Percentiles rank a stretch among this genome's conserved stretches.
Conservation (phyloP, 1,140 invertebrate species). For the Drosophila lini region DNA sequence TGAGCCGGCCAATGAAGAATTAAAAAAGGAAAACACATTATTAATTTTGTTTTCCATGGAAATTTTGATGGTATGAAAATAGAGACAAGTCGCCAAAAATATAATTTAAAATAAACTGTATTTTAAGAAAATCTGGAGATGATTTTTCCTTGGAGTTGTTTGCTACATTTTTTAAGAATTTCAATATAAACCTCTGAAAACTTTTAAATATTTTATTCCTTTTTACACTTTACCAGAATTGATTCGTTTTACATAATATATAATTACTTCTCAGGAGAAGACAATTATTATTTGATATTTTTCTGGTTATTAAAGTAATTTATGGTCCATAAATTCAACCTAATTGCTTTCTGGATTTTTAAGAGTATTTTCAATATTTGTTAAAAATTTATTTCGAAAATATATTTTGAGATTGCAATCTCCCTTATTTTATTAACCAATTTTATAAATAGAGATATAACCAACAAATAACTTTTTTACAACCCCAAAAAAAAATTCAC, state of each 20-base stretch:
- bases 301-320: neutral
- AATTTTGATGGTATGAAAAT: neutral
- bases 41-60: constrained; percentile 33
- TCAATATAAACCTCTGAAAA: too few relatives aligned
- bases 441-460: neutral
- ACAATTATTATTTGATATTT: neutral
- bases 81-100: neutral
- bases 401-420: neutral
- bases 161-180: neutral
- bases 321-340: neutral
- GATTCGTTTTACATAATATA: neutral
- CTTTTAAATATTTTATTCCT: neutral
- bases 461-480: neutral
- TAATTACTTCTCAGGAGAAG: neutral
- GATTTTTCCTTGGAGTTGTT: neutral
- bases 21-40: constrained; percentile 17
- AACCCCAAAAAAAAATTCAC: neutral
- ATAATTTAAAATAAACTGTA: constrained; percentile 3
- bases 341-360: neutral
- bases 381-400: neutral
- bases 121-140: neutral
- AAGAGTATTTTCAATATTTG: neutral
- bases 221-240: neutral
- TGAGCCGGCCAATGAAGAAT: constrained; percentile 19
- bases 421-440: neutral